Evolutionary conservation across 2,888 invertebrate species (phyloP).

Genomic region (Xestia c-nigrum): DNA sequence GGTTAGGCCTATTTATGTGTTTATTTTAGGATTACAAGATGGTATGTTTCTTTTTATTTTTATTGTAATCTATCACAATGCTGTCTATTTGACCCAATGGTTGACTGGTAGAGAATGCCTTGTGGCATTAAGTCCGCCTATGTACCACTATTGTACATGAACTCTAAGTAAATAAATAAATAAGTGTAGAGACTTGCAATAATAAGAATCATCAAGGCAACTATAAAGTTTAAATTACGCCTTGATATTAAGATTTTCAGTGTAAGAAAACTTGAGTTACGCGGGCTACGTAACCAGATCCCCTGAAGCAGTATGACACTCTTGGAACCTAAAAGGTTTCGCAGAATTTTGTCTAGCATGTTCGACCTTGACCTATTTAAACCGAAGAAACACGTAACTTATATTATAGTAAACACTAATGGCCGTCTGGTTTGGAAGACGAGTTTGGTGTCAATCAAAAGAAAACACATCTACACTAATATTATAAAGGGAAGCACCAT

Average conservation of each 20-base stretch:
- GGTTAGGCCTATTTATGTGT: too few relatives aligned
- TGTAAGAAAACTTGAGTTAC: neutral
- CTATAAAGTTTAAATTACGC: neutral
- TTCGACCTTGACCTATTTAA: slow-evolving; percentile 18
- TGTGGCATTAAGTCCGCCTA: too few relatives aligned
- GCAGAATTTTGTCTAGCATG: neutral
- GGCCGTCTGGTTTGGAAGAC: slow-evolving; percentile 7
- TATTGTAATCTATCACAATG: too few relatives aligned
- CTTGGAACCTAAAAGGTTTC: neutral
- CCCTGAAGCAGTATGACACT: neutral
- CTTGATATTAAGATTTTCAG: neutral
- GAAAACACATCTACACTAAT: neutral
- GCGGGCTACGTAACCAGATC: neutral
- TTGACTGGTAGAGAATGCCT: too few relatives aligned
- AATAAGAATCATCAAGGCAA: neutral
- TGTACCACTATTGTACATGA: too few relatives aligned
- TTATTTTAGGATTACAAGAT: too few relatives aligned
- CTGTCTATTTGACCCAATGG: too few relatives aligned
- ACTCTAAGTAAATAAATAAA: too few relatives aligned
- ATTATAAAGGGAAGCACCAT: neutral
- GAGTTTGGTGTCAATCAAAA: slow-evolving; percentile 14
- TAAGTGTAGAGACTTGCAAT: too few relatives aligned
- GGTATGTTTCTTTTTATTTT: too few relatives aligned
- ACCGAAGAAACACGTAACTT: slow-evolving; percentile 20
- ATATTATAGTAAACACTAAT: slow-evolving; percentile 22